Base-by-base conservation (phyloP, 1,140 invertebrate species). In the Lucilia cuprina region DNA sequence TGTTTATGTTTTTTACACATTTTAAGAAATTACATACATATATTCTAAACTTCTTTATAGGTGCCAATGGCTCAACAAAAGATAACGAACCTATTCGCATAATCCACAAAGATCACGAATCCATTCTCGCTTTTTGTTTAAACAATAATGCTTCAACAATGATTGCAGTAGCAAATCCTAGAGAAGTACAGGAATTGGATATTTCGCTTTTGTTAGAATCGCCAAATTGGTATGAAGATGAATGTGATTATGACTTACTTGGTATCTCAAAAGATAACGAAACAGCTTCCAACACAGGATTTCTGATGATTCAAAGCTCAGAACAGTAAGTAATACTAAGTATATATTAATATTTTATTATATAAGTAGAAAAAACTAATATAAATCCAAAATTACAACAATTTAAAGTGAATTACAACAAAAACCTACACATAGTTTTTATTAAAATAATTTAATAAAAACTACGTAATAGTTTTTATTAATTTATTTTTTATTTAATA, bases 41-140 rank as follows among this genome's bases (percentile, higher is more conserved):
- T 30, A 30, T 30, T 30, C 25, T 30, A 30, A 41, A 41, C 41
- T 41, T 41, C 10, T 84, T 8, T 80, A 10, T 82, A 85, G 83
- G 47, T 19, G 50, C 21, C 9, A 21, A 49, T 34, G 47, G 19
- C 19, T 74, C 25, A 75, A 47, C 30, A 5, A 75, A 74, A 41
- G 83, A 85, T 25, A 93, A 94, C 75, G 96, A 96, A 87, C 96
- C 97, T 65, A 97, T 99, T 83, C 94, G 98, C 84, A 98, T 99
- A 85, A 98, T 99, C 85, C 99, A 99, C 91, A 99, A 99, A 92
- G 99, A 99, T 91, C 98, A 99, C 93, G 99, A 99, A 91, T 97
- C 97, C 84, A 99, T 99, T 85, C 95, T 97, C 86, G 96, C 98
- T 49, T 99, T 99, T 93, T 98, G 98, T 89, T 93, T 99, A 74